Evolutionary conservation across 2,888 invertebrate species (phyloP).

Genomic region (Saturnia pavonia): DNA sequence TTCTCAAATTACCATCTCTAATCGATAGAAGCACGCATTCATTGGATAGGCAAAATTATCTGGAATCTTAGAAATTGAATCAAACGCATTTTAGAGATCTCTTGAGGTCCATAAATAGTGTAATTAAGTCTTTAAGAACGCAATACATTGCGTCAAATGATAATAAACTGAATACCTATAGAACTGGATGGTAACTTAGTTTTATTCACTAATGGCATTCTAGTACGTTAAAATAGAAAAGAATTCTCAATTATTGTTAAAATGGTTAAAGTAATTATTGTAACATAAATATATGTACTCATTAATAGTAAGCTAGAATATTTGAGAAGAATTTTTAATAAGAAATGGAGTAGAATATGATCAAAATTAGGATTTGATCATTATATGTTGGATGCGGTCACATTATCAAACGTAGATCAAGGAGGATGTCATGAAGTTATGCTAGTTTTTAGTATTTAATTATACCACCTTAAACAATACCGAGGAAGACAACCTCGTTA

Average conservation of each 20-base stretch:
- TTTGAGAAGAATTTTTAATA: too few species aligned
- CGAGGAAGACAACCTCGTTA: too few species aligned
- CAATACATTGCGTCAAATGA: slow-evolving; percentile 45
- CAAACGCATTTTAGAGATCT: slow-evolving; percentile 26
- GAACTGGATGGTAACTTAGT: slow-evolving; percentile 31
- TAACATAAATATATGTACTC: background rate
- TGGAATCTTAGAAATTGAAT: slow-evolving; percentile 8
- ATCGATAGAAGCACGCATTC: slow-evolving; percentile 61
- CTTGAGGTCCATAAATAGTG: slow-evolving; percentile 35
- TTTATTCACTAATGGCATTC: background rate
- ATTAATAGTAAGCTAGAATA: background rate
- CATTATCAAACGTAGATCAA: background rate
- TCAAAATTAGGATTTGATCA: background rate
- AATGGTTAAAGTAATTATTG: background rate
- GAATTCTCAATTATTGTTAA: background rate
- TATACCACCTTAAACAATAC: too few species aligned
- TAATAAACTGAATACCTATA: slow-evolving; percentile 48
- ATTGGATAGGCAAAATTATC: slow-evolving; percentile 47
- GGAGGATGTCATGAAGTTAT: background rate
- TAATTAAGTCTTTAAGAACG: slow-evolving; percentile 58
- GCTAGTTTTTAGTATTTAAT: background rate
- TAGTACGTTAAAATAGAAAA: background rate
- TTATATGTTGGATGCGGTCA: background rate
- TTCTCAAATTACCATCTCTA: slow-evolving; percentile 59
- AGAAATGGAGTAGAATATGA: background rate